Base-by-base conservation (phyloP, 1,140 invertebrate genomes). In the Bombus sibiricus region DNA sequence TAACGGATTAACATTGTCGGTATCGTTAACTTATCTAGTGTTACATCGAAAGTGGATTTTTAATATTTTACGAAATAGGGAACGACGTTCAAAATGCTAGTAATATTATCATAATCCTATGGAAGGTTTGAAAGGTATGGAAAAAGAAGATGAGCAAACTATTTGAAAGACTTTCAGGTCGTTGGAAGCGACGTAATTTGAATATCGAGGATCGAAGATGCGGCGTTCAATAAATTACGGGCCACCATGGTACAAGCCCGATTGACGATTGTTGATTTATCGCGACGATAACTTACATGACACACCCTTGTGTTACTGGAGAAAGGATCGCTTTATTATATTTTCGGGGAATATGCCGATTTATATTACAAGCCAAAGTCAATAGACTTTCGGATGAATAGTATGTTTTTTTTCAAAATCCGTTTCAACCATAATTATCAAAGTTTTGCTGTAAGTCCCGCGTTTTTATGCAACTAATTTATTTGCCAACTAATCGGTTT, bases 231-330 rank as follows among this genome's bases (percentile, higher is more conserved):
- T 89, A 87, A 88, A 80, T 89, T 85, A 85, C 81, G 62, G 10
- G n/a, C 47, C 66, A 41, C 39, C 81, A 18, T 71, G 37, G 43
- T 69, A 75, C 78, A 37, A 66, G 47, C 57, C 66, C 76, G 86
- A 88, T 88, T 87, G 87, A 88, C 73, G 76, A 37, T 59, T 43
- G 34, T 72, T 57, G 86, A 89, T 85, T 84, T 87, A 88, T 88
- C 87, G 59, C 47, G 34, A 76, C 76, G 77, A 85, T 84, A 87
- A 88, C 86, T 85, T 81, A 69, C 66, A 64, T 32, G 71, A 59
- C 66, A 81, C 59, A 64, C 62, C 59, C 57, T 18, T 43, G n/a
- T 15, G 25, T 62, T 47, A 32, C 39, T 57, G 53, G 34, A n/a
- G 81, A 59, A 83, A 34, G 41, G 34, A 88, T 87, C 74, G 66